Evolutionary conservation across 2,888 invertebrate genomes (phyloP), one percentile per base, ranked within the genome.

Genomic region (Arrhopalites spinosus): DNA sequence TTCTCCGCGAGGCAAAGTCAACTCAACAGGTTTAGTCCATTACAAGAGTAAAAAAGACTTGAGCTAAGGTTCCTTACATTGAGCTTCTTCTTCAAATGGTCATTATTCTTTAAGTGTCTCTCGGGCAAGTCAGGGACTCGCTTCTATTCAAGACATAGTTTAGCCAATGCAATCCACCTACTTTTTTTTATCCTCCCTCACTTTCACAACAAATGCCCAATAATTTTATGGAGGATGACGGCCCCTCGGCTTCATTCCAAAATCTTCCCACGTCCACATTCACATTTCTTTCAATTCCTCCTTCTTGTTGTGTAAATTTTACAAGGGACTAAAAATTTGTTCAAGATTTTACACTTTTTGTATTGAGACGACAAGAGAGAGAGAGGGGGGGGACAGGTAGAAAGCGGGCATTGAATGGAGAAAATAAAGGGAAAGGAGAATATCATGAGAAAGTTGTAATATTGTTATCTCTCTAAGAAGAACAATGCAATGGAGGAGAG

Each of bases 71-170:
- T 29, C 56, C n/a, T n/a, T n/a, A n/a, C n/a, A n/a, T 56, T 30
- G 11, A 25, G 2, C 25, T 5, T 23, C 13, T 50, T 27, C 27
- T n/a, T 20, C 23, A 27, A 36, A 29, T 71, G 43, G 43, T 61
- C 71, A 61, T 71, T 71, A 59, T 71, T 61, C 71, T 30, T 71
- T 71, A 27, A 29, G 3, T 29, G 15, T 25, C 29, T 69, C 56
- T 50, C 36, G 11, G 5, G 11, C 36, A 7, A 36, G 36, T 36
- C 36, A 36, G 36, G 11, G 56, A 20, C 56, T 56, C 7, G 7
- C 5, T 8, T 8, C 56, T 8, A 20, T 56, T 23, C 17, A 5
- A n/a, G n/a, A n/a, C n/a, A n/a, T n/a, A 8, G 2, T 56, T n/a
- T 56, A n/a, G 7, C 23, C 23, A 8, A 20, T 15, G 3, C 56